These are phyloP conservation scores for Bufo gargarizans DNA, from an alignment of 2,113 vertebrate species.

Conservation along the genomic window DNA sequence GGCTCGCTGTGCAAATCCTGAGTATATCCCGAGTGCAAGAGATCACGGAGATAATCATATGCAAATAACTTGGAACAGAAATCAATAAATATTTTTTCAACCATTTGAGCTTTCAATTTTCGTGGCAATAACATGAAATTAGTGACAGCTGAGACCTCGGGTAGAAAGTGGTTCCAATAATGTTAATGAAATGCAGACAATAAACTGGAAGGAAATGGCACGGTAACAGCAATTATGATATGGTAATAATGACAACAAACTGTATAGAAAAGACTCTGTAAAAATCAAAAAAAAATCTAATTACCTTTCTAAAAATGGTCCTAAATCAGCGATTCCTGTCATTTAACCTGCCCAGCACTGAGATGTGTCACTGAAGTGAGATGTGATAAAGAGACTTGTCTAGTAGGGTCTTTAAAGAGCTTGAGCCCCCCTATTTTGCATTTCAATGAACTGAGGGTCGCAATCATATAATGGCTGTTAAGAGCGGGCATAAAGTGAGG, in stretches of 20 bases:
- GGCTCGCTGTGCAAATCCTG: background rate
- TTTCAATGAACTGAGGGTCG: background rate
- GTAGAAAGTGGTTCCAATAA: conserved; percentile 38
- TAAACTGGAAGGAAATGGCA: conserved; percentile 46
- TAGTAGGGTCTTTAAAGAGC: background rate
- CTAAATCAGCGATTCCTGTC: background rate
- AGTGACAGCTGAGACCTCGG: conserved; percentile 55
- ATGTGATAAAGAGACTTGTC: background rate
- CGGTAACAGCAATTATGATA: conserved; percentile 57
- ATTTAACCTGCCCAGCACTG: background rate
- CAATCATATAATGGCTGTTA: background rate
- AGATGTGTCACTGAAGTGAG: background rate
- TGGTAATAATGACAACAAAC: conserved; percentile 55
- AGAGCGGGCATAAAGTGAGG: background rate
- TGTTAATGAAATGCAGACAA: conserved; percentile 56
- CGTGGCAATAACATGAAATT: conserved; percentile 55
- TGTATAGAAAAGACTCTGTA: conserved; percentile 2
- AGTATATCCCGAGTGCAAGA: background rate
- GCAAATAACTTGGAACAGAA: conserved; percentile 53
- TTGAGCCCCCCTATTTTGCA: background rate
- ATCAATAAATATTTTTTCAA: conserved; percentile 58
- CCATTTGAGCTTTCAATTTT: conserved; percentile 56
- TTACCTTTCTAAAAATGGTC: conserved; percentile 25
- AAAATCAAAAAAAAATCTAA: conserved; percentile 23
- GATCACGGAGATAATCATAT: conserved; percentile 50